phyloP scores from a whole-genome alignment of 1,140 invertebrate species.

The Radopholus similis region DNA sequence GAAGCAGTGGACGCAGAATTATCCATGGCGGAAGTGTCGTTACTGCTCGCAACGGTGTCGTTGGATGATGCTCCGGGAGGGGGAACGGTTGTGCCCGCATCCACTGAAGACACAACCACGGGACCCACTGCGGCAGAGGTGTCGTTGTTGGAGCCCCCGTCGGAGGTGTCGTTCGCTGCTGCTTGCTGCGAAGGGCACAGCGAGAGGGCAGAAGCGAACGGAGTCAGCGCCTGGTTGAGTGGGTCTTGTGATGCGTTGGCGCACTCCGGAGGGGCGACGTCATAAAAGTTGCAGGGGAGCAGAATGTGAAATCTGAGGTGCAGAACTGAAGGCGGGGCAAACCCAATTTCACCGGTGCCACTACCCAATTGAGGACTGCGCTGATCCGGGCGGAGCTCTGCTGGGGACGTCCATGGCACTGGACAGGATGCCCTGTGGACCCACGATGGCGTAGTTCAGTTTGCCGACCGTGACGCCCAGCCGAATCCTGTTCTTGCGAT shows the following conservation, averaged over 20 bases:
- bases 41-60: too few species aligned
- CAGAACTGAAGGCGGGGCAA: not conserved
- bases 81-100: too few species aligned
- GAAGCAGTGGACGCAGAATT: too few species aligned
- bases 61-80: too few species aligned
- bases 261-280: not conserved
- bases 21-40: not conserved
- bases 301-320: not conserved
- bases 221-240: constrained; percentile 10
- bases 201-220: constrained; percentile 1
- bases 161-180: not conserved
- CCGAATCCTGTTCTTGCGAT: not conserved
- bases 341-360: not conserved
- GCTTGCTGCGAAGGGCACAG: not conserved
- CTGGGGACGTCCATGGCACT: constrained; percentile 1
- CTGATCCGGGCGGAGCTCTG: not conserved
- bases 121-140: not conserved
- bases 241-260: not conserved
- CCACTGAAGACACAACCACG: not conserved
- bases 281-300: constrained; percentile 9
- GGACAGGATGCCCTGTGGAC: constrained; percentile 9
- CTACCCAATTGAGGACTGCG: not conserved
- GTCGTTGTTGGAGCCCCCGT: not conserved
- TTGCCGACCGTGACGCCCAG: constrained; percentile 1
- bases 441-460: constrained; percentile 6